phyloP scores from a whole-genome alignment of 1,140 invertebrate genomes.

The Metopolophium dirhodum region DNA sequence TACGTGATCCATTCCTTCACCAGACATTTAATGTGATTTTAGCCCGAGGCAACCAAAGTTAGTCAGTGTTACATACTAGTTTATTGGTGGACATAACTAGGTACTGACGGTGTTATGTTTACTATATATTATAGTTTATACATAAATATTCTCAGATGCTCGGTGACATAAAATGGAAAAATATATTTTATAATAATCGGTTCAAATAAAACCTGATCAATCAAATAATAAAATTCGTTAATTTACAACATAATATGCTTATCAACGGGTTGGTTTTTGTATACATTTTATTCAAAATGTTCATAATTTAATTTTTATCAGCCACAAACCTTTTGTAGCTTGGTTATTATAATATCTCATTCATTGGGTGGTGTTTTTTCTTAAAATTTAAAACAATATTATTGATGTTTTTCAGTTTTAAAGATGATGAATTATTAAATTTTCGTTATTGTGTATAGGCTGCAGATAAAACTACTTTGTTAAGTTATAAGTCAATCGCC shows the following conservation, averaged over 20 bases:
- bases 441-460: background rate
- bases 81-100: background rate
- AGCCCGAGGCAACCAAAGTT: background rate
- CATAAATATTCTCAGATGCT: background rate
- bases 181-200: no score
- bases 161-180: no score
- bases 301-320: background rate
- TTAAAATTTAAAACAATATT: background rate
- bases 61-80: background rate
- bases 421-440: background rate
- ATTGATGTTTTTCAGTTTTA: background rate
- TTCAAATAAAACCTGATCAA: background rate
- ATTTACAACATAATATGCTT: background rate
- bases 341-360: background rate
- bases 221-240: background rate
- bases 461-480: background rate
- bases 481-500: background rate
- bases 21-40: background rate
- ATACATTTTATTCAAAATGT: background rate
- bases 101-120: background rate
- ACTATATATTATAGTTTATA: background rate
- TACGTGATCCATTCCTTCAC: background rate
- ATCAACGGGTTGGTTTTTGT: background rate
- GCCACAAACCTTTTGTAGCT: background rate
- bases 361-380: background rate